phyloP scores from a whole-genome alignment of 2,888 invertebrate species.

The Embidobia sp. region DNA sequence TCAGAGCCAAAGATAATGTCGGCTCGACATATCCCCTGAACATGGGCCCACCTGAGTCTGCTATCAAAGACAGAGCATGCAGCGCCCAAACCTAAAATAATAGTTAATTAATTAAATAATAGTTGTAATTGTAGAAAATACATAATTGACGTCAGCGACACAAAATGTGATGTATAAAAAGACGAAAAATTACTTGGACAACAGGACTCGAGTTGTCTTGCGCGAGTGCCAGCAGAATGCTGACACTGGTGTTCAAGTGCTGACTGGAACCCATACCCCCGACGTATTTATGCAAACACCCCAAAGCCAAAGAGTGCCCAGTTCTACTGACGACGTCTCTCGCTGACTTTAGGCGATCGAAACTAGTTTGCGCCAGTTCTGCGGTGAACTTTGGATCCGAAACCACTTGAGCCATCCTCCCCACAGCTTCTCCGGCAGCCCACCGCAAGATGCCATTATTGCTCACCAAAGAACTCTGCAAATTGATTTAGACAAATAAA shows the following conservation, averaged over 20 bases:
- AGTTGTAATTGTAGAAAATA: too few relatives aligned
- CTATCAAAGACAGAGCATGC: constrained; percentile 96
- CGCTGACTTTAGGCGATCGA: constrained; percentile 92
- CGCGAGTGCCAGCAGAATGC: constrained; percentile 95
- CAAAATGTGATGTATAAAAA: too few relatives aligned
- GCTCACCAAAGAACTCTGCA: constrained; percentile 87
- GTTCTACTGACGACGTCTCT: constrained; percentile 94
- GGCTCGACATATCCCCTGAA: constrained; percentile 98
- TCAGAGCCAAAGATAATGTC: constrained; percentile 93
- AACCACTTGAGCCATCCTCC: constrained; percentile 95
- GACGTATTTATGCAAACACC: constrained; percentile 96
- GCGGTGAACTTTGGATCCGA: constrained; percentile 93
- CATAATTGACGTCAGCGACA: too few relatives aligned
- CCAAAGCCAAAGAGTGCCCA: constrained; percentile 95
- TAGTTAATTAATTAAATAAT: not conserved
- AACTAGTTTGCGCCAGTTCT: constrained; percentile 93
- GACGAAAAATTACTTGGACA: constrained; percentile 91
- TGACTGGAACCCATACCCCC: constrained; percentile 98
- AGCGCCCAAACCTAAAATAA: constrained; percentile 93
- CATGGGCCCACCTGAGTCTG: constrained; percentile 99
- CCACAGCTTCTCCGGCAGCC: constrained; percentile 97
- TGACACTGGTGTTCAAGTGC: constrained; percentile 96
- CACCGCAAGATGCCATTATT: constrained; percentile 92
- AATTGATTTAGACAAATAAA: too few relatives aligned
- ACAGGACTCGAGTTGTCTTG: constrained; percentile 96